A percentile compares a stretch with the other conserved stretches of the same genome.
Conservation (phyloP, 2,888 invertebrate genomes). For the Oligia fasciuncula region DNA sequence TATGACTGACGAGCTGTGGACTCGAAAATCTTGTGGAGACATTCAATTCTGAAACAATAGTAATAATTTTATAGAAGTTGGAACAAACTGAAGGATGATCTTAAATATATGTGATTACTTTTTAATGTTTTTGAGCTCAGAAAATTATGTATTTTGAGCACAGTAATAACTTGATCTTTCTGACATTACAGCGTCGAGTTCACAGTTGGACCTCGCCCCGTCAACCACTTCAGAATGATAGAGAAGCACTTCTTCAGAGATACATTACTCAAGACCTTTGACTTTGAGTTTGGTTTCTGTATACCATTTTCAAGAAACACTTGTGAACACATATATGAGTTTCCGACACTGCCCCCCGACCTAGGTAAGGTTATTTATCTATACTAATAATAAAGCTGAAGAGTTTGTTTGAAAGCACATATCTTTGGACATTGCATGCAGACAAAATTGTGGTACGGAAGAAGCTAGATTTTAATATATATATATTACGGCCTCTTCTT, state of each 20-base stretch:
- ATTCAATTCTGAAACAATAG: neutral
- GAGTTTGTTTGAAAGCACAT: too few species aligned
- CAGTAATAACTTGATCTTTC: neutral
- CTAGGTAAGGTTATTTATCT: constrained; percentile 92
- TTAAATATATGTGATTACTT: neutral
- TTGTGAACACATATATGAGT: constrained; percentile 99
- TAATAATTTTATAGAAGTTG: neutral
- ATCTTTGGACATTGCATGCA: too few species aligned
- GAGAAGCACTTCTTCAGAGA: constrained; percentile 99
- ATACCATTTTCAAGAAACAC: constrained; percentile 99
- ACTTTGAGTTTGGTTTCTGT: constrained; percentile 99
- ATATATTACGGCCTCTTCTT: too few species aligned
- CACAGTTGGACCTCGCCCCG: constrained; percentile 97
- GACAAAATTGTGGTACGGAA: too few species aligned
- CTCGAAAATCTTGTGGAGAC: neutral
- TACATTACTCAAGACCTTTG: constrained; percentile 98
- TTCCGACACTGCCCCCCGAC: constrained; percentile 96
- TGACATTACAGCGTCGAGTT: constrained; percentile 96
- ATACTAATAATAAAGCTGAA: too few species aligned
- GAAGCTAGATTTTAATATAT: too few species aligned
- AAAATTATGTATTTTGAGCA: neutral
- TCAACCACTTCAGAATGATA: constrained; percentile 99
- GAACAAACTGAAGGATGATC: neutral
- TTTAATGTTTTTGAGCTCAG: neutral
- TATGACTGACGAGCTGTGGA: neutral